Base-by-base conservation (phyloP, 2,888 invertebrate genomes). In the Meiosimyza platycephala region DNA sequence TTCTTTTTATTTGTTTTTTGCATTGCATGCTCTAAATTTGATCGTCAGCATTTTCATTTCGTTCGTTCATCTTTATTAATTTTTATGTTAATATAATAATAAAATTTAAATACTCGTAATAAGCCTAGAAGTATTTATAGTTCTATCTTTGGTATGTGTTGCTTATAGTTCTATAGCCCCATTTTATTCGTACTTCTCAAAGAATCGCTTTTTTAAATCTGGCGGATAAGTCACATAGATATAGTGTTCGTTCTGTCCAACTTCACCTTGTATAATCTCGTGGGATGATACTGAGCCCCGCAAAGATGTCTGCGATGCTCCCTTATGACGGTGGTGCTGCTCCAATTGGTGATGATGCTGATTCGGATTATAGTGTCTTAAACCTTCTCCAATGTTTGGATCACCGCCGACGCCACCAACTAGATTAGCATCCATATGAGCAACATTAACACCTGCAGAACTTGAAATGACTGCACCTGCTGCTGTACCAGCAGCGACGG, bases 221-320 rank as follows among this genome's bases (percentile, higher is more conserved):
- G 94, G 94, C 79, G 95, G 95, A 89, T 95, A 95, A 70, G 94
- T 93, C 79, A 95, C 95, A 88, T 95, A 95, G 83, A 95, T 95
- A 87, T 95, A 95, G 85, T 93, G 93, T 87, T 93, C 93, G 85
- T 92, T 92, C 82, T 90, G 90, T 74, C 90, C 90, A 74, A 87
- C 81, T 81, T 90, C 90, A 81, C 84, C 84, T 88, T 90, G 82
- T 81, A 84, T 82, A 64, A 84, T 85, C 77, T 87, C 88, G 73
- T 90, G 85, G 74, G 84, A 81, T 48, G 85, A 85, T 76, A 85
- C 80, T 70, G 85, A 85, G 75, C 80, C 82, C 66, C 86, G 84
- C 77, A 85, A 76, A 51, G 85, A 83, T 76, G 84, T 84, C 79
- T 84, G 84, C 50, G 84, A 85, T 62, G 82, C 78, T 71, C 85